These are phyloP conservation scores for Hylomyscus alleni DNA, from an alignment of 2,797 vertebrate genomes.

Conservation along the genomic window DNA sequence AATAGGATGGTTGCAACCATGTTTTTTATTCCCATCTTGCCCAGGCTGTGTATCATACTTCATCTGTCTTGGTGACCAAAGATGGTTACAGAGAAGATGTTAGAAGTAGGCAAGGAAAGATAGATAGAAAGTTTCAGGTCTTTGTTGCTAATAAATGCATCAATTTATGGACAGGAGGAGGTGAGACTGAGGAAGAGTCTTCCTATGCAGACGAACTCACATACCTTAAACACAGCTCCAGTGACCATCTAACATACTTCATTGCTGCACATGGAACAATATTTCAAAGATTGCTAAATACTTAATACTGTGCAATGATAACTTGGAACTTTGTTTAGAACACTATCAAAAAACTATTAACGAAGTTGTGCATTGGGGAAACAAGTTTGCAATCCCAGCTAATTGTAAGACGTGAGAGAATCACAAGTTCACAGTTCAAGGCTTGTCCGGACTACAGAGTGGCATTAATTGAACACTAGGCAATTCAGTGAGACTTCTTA, in stretches of 20 bases:
- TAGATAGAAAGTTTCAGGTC: not conserved
- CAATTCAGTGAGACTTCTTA: not conserved
- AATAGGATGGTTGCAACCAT: not conserved
- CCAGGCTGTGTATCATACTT: not conserved
- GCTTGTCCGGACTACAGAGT: not conserved
- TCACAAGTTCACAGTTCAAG: not conserved
- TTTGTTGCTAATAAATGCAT: not conserved
- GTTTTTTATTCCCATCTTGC: not conserved
- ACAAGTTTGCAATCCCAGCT: not conserved
- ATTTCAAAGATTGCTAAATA: not conserved
- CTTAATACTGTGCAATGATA: not conserved
- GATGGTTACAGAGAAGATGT: not conserved
- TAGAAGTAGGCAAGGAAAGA: not conserved
- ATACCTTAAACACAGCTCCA: not conserved
- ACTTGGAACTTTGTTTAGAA: not conserved
- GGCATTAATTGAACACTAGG: not conserved
- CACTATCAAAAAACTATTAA: not conserved
- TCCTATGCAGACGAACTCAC: not conserved
- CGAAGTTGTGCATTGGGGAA: rapidly evolving
- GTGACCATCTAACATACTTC: no score
- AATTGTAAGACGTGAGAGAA: not conserved
- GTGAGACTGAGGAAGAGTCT: not conserved
- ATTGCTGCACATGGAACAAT: not conserved
- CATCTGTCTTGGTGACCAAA: not conserved
- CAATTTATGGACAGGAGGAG: not conserved